These are phyloP conservation scores for Octomys mimax DNA, from an alignment of 2,797 vertebrate species.

Conservation along the genomic window DNA sequence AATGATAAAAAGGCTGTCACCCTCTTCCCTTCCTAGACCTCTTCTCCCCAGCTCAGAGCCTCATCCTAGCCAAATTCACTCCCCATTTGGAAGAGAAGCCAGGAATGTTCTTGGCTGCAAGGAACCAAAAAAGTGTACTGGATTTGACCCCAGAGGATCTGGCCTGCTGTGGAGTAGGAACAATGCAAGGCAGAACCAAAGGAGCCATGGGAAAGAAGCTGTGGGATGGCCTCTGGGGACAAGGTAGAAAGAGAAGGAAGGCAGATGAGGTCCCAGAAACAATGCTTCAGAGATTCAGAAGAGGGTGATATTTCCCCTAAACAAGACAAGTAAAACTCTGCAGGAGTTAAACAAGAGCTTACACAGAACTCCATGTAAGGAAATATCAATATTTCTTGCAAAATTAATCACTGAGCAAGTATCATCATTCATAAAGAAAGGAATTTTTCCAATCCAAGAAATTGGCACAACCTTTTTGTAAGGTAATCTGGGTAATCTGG, in stretches of 20 bases:
- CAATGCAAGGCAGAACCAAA: not conserved
- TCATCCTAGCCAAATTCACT: not conserved
- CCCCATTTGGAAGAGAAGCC: not conserved
- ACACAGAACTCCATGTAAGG: not conserved
- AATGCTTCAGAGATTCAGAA: not conserved
- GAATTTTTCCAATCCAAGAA: not conserved
- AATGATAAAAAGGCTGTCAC: not conserved
- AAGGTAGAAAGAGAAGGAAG: not conserved
- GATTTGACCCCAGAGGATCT: not conserved
- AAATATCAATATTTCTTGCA: not conserved
- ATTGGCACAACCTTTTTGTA: not conserved
- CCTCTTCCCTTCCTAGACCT: not conserved
- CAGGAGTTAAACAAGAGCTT: not conserved
- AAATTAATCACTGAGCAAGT: not conserved
- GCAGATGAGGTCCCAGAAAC: not conserved
- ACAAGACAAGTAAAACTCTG: not conserved
- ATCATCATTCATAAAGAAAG: not conserved
- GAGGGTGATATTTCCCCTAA: not conserved
- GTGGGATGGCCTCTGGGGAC: not conserved
- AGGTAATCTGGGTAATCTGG: too few relatives aligned
- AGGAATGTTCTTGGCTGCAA: not conserved
- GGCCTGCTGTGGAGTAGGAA: not conserved
- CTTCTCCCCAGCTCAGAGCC: not conserved
- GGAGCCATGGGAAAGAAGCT: not conserved
- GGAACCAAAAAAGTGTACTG: not conserved